These are phyloP conservation scores for Syngnathus acus DNA, from an alignment of 2,797 vertebrate species.

Conservation along the genomic window DNA sequence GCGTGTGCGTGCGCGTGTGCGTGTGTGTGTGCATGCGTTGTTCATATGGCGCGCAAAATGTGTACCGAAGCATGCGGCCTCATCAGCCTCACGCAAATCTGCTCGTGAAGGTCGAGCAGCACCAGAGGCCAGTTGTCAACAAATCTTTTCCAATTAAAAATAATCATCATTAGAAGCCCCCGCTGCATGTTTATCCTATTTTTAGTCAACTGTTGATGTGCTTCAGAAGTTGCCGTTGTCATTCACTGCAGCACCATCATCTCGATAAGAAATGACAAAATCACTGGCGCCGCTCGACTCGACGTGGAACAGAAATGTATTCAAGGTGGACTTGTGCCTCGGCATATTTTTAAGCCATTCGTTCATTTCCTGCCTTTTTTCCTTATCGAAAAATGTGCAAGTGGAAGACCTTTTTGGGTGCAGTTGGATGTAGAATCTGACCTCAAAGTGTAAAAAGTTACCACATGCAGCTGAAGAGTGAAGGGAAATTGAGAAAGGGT, in stretches of 20 bases:
- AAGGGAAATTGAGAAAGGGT: conserved; percentile 24
- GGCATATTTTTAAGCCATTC: background rate
- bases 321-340: background rate
- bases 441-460: background rate
- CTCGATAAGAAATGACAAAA: background rate
- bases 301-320: background rate
- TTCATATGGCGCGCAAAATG: conserved; percentile 40
- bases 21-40: background rate
- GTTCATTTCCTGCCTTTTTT: background rate
- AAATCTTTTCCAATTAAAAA: conserved; percentile 44
- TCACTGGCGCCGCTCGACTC: background rate
- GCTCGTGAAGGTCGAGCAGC: conserved; percentile 50
- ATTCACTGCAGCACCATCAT: background rate
- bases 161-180: conserved; percentile 28
- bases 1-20: no score
- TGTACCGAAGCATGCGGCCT: conserved; percentile 39
- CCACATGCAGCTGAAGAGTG: background rate
- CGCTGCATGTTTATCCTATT: conserved; percentile 31
- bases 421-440: background rate
- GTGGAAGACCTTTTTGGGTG: background rate
- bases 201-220: conserved; percentile 25
- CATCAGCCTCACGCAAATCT: conserved; percentile 49
- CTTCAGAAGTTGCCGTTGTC: conserved; percentile 2
- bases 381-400: background rate
- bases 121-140: conserved; percentile 53